Evolutionary conservation across 2,797 vertebrate genomes (phyloP).

Genomic region (Darevskia mixta): DNA sequence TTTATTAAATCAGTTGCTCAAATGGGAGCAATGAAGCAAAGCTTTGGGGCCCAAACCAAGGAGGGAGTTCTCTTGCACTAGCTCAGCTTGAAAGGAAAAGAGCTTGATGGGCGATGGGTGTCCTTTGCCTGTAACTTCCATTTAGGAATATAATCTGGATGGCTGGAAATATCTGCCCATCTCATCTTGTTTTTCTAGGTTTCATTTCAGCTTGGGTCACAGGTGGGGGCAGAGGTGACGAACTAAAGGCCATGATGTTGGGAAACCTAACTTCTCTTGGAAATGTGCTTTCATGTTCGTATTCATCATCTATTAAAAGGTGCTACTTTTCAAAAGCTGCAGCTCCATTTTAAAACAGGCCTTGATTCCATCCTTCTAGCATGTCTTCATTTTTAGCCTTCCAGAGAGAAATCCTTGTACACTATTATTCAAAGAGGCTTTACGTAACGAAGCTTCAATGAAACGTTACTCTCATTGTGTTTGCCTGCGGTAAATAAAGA

Average conservation of each 20-base stretch:
- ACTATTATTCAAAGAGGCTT: neutral
- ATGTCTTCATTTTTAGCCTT: neutral
- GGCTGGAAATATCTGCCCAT: neutral
- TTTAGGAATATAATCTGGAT: neutral
- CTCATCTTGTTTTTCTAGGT: neutral
- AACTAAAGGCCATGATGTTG: neutral
- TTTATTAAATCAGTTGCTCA: neutral
- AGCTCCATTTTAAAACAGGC: neutral
- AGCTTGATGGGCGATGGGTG: neutral
- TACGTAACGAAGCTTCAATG: constrained; percentile 41
- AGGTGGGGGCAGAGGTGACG: neutral
- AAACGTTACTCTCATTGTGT: constrained; percentile 23
- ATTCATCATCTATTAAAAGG: neutral
- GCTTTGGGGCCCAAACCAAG: neutral
- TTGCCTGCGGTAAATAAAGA: constrained; percentile 64
- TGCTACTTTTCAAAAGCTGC: neutral
- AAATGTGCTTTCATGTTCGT: neutral
- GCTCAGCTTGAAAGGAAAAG: neutral
- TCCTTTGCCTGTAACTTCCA: neutral
- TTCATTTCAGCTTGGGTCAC: neutral
- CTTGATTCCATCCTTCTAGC: neutral
- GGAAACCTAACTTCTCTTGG: neutral
- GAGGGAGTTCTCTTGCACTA: neutral
- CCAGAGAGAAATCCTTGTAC: neutral
- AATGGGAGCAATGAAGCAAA: neutral